Conservation (phyloP, 1,140 invertebrate species). For the Adelges cooleyi region DNA sequence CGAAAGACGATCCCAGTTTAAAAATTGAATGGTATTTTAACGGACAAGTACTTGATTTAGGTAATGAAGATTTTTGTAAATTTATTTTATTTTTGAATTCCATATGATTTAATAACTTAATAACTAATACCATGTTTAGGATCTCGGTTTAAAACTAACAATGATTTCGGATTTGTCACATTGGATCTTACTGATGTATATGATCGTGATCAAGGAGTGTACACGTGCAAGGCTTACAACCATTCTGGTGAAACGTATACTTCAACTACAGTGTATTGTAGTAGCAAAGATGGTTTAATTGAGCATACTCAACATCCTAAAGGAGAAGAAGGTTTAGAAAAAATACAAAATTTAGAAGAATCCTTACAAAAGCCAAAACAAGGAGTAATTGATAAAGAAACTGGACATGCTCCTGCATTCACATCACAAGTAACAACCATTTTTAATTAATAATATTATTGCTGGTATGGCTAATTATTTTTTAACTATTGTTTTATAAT, state of each 20-base stretch:
- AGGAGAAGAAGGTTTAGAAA: conserved; percentile 77
- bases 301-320: conserved; percentile 86
- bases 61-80: no score
- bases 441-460: conserved; percentile 1
- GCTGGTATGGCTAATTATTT: neutral
- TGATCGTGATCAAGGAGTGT: conserved; percentile 86
- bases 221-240: conserved; percentile 80
- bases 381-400: conserved; percentile 53
- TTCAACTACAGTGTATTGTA: conserved; percentile 74
- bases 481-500: neutral
- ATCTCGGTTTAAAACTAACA: conserved; percentile 73
- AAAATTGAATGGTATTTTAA: conserved; percentile 91
- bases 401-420: conserved; percentile 73
- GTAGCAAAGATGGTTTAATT: conserved; percentile 68
- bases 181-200: conserved; percentile 80
- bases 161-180: conserved; percentile 86
- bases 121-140: conserved; percentile 32
- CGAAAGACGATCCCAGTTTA: conserved; percentile 92
- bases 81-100: conserved; percentile 5
- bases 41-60: conserved; percentile 72
- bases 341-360: conserved; percentile 81
- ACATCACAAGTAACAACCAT: conserved; percentile 52
- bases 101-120: neutral
- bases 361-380: conserved; percentile 60
- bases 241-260: conserved; percentile 82